A percentile compares a stretch with the other conserved stretches of the same genome.
These are phyloP conservation scores for Scrobipalpa costella DNA, from an alignment of 2,888 invertebrate genomes.

Conservation along the genomic window DNA sequence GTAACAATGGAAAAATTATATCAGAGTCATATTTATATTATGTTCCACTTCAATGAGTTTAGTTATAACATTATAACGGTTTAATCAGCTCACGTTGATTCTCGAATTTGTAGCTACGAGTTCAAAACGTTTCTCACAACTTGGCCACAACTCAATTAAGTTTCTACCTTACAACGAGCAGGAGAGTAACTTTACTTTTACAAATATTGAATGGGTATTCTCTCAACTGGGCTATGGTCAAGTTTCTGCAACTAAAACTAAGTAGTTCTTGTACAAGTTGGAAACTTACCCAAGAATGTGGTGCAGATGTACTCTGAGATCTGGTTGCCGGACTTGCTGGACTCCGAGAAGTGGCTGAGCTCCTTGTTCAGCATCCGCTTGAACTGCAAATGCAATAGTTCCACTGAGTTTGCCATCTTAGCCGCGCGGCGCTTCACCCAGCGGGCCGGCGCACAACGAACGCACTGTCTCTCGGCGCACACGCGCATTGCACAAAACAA, in stretches of 20 bases:
- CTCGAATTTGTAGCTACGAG: not conserved
- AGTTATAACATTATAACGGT: not conserved
- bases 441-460: slow-evolving; percentile 60
- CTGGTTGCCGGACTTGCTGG: slow-evolving; percentile 99
- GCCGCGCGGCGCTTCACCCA: slow-evolving; percentile 65
- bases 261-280: not conserved
- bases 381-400: slow-evolving; percentile 88
- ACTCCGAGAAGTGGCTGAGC: slow-evolving; percentile 99
- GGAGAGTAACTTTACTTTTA: not conserved
- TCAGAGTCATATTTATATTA: slow-evolving; percentile 14
- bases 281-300: slow-evolving; percentile 97
- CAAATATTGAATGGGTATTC: not conserved
- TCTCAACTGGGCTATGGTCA: not conserved
- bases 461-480: slow-evolving; percentile 70
- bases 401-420: slow-evolving; percentile 71
- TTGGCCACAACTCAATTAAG: not conserved
- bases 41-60: slow-evolving; percentile 17
- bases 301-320: slow-evolving; percentile 99
- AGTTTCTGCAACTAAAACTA: not conserved
- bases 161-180: not conserved
- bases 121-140: not conserved
- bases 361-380: slow-evolving; percentile 99
- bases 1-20: slow-evolving; percentile 3
- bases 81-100: not conserved
- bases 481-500: slow-evolving; percentile 70